Conservation (phyloP, 2,113 vertebrate genomes). For the Triplophysa dalaica region DNA sequence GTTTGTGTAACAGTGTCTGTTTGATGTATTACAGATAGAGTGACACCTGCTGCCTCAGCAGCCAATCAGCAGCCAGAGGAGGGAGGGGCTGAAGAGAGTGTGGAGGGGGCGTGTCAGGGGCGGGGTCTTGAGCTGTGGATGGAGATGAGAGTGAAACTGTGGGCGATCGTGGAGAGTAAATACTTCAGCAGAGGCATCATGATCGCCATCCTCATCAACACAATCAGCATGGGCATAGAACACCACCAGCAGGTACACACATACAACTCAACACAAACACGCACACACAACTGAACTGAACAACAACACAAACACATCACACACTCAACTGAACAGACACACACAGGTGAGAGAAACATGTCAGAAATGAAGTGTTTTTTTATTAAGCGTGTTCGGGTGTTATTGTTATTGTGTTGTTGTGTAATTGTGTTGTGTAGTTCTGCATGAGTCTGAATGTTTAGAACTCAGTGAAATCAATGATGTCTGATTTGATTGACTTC, state of each 20-base stretch:
- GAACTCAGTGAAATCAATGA: too few relatives aligned
- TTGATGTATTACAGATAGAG: constrained; percentile 52
- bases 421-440: too few relatives aligned
- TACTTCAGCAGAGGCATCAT: constrained; percentile 98
- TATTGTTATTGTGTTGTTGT: too few relatives aligned
- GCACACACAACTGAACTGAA: too few relatives aligned
- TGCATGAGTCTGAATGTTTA: too few relatives aligned
- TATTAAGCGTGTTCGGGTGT: too few relatives aligned
- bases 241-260: constrained; percentile 88
- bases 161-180: constrained; percentile 95
- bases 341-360: too few relatives aligned
- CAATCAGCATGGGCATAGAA: constrained; percentile 97
- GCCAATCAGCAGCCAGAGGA: constrained; percentile 62
- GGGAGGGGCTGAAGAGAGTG: constrained; percentile 58
- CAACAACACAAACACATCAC: too few relatives aligned
- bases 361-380: too few relatives aligned
- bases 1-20: background rate
- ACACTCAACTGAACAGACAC: too few relatives aligned
- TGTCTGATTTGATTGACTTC: too few relatives aligned
- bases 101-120: constrained; percentile 36
- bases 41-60: constrained; percentile 38
- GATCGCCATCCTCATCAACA: constrained; percentile 97
- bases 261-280: too few relatives aligned
- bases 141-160: constrained; percentile 81
- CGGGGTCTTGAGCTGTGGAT: constrained; percentile 53